A percentile compares a stretch with the other conserved stretches of the same genome.
phyloP scores from a whole-genome alignment of 2,888 invertebrate species.

The Pediacus dermestoides region DNA sequence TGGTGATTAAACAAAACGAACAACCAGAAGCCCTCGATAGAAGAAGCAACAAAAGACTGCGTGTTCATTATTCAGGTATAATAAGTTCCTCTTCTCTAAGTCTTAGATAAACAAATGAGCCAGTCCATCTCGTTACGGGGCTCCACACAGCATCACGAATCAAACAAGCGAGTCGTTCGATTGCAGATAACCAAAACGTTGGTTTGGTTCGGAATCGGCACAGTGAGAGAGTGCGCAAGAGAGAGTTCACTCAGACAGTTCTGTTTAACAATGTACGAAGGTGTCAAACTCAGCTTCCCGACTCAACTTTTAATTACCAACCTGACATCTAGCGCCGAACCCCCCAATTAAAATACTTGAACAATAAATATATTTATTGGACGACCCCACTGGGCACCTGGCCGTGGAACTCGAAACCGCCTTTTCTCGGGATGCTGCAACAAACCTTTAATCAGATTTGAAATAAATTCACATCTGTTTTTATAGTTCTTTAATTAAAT shows the following conservation, averaged over 20 bases:
- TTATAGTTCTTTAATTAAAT: slow-evolving; percentile 6
- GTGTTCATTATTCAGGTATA: slow-evolving; percentile 47
- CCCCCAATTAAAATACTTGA: slow-evolving; percentile 48
- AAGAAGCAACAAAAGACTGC: slow-evolving; percentile 38
- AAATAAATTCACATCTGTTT: slow-evolving; percentile 9
- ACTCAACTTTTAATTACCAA: slow-evolving; percentile 49
- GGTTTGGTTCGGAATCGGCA: slow-evolving; percentile 15
- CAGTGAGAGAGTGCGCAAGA: slow-evolving; percentile 10
- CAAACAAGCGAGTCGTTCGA: slow-evolving; percentile 35
- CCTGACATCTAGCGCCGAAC: slow-evolving; percentile 49
- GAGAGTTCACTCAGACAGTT: slow-evolving; percentile 30
- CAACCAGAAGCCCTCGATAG: slow-evolving; percentile 7
- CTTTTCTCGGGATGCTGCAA: slow-evolving; percentile 24
- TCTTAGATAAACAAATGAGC: slow-evolving; percentile 49
- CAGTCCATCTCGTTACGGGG: slow-evolving; percentile 45
- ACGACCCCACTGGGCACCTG: slow-evolving; percentile 28
- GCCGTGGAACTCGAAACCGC: slow-evolving; percentile 21
- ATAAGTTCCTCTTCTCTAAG: slow-evolving; percentile 46
- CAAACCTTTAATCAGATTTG: slow-evolving; percentile 4
- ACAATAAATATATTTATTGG: slow-evolving; percentile 45
- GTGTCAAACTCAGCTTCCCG: slow-evolving; percentile 50
- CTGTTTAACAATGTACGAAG: slow-evolving; percentile 50
- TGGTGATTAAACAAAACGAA: slow-evolving; percentile 16
- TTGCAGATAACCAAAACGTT: slow-evolving; percentile 40
- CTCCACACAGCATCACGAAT: slow-evolving; percentile 43